These are phyloP conservation scores for Cartodere bifasciata DNA, from an alignment of 2,888 invertebrate genomes.

Conservation along the genomic window DNA sequence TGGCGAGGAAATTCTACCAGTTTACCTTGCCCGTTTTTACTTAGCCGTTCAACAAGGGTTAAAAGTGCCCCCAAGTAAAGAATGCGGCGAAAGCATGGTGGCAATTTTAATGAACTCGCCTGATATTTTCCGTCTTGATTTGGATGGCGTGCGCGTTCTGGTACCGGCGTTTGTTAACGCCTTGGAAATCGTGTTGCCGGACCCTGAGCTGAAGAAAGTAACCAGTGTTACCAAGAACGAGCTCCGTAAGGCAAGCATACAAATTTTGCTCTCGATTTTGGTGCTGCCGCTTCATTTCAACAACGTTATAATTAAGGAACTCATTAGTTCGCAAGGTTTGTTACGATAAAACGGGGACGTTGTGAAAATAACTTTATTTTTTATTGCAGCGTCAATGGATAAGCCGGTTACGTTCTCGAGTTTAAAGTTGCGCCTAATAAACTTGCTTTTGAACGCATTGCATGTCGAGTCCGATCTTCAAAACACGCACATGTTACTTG, in stretches of 20 bases:
- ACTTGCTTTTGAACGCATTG: conserved; percentile 69
- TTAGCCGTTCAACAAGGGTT: conserved; percentile 83
- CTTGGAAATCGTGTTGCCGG: conserved; percentile 80
- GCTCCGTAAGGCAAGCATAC: conserved; percentile 82
- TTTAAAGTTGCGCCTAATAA: conserved; percentile 62
- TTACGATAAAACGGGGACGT: conserved; percentile 12
- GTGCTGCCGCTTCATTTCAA: conserved; percentile 89
- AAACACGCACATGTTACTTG: conserved; percentile 79
- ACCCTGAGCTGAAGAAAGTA: conserved; percentile 68
- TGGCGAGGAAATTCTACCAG: conserved; percentile 83
- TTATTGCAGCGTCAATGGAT: conserved; percentile 20
- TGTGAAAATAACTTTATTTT: too few species aligned
- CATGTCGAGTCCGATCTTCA: conserved; percentile 74
- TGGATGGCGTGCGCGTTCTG: conserved; percentile 85
- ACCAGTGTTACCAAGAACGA: conserved; percentile 62
- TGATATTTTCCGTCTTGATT: conserved; percentile 78
- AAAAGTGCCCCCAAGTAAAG: conserved; percentile 29
- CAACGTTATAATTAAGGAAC: conserved; percentile 57
- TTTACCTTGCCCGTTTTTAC: conserved; percentile 88
- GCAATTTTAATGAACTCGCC: conserved; percentile 77
- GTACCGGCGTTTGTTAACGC: conserved; percentile 84
- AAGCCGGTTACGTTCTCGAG: conserved; percentile 47
- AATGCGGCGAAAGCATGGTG: conserved; percentile 68
- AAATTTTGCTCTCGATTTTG: conserved; percentile 80
- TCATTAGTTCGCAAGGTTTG: conserved; percentile 49